Evolutionary conservation across 2,797 vertebrate species (phyloP).

Genomic region (Moxostoma hubbsi): DNA sequence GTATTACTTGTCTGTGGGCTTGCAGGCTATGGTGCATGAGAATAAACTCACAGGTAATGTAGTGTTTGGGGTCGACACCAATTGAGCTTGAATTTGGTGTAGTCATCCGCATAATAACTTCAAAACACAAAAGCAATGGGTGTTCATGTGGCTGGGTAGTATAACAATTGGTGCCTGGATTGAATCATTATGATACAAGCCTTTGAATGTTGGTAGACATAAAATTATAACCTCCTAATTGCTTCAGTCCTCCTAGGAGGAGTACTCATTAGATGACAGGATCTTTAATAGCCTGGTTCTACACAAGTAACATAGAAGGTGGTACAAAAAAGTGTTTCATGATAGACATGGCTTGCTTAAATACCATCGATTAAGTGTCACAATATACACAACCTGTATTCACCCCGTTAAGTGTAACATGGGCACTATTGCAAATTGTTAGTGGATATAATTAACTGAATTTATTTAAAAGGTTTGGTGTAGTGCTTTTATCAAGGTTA

Average conservation of each 20-base stretch:
- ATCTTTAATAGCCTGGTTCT: background rate
- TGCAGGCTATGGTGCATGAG: constrained; percentile 20
- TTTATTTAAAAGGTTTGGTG: no score
- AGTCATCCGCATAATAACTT: constrained; percentile 25
- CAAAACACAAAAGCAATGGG: constrained; percentile 9
- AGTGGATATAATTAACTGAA: background rate
- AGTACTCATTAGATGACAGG: background rate
- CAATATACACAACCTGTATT: no score
- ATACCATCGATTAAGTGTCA: background rate
- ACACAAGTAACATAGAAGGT: no score
- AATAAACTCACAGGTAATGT: constrained; percentile 31
- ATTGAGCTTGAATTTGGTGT: constrained; percentile 18
- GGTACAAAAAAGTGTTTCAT: background rate
- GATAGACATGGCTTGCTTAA: background rate
- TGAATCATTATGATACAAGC: background rate
- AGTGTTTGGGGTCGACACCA: constrained; percentile 29
- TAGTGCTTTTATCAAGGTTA: no score
- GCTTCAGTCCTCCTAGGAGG: background rate
- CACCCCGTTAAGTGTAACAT: background rate
- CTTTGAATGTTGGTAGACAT: background rate
- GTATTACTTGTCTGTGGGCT: constrained; percentile 39
- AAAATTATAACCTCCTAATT: background rate
- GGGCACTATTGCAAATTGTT: background rate
- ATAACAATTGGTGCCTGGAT: background rate
- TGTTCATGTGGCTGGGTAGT: background rate